A percentile compares a stretch with the other conserved stretches of the same genome.
phyloP scores from a whole-genome alignment of 2,888 invertebrate genomes.

The Chloroclystis v-ata region DNA sequence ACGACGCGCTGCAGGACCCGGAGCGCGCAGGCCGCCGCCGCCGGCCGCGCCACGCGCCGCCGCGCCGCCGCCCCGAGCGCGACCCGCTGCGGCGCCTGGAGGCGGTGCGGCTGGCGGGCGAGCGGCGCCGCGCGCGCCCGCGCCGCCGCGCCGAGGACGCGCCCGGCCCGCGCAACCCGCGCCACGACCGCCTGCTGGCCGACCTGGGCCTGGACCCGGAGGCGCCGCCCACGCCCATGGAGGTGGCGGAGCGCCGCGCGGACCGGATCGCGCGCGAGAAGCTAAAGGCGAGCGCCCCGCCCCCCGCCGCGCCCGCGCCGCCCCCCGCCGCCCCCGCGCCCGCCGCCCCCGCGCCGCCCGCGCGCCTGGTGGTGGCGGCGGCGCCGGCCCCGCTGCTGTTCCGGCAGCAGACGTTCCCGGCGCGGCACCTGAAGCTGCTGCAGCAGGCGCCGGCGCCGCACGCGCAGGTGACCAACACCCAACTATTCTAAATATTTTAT shows the following conservation, averaged over 20 bases:
- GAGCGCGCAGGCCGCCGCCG: constrained; percentile 93
- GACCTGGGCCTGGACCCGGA: constrained; percentile 93
- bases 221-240: constrained; percentile 88
- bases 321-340: constrained; percentile 65
- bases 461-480: constrained; percentile 23
- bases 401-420: constrained; percentile 77
- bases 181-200: constrained; percentile 88
- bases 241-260: constrained; percentile 87
- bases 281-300: constrained; percentile 66
- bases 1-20: constrained; percentile 93
- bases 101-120: constrained; percentile 84
- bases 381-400: constrained; percentile 68
- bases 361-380: constrained; percentile 28
- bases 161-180: constrained; percentile 86
- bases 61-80: constrained; percentile 83
- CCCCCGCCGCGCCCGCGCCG: constrained; percentile 25
- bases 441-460: constrained; percentile 55
- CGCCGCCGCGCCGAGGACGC: constrained; percentile 85
- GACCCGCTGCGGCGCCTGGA: constrained; percentile 79
- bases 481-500: too few relatives aligned
- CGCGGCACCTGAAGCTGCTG: constrained; percentile 70
- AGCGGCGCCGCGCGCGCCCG: constrained; percentile 85
- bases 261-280: constrained; percentile 92
- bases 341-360: constrained; percentile 41
- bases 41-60: constrained; percentile 84